Base-by-base conservation (phyloP, 2,888 invertebrate genomes). In the Mythimna albipuncta region DNA sequence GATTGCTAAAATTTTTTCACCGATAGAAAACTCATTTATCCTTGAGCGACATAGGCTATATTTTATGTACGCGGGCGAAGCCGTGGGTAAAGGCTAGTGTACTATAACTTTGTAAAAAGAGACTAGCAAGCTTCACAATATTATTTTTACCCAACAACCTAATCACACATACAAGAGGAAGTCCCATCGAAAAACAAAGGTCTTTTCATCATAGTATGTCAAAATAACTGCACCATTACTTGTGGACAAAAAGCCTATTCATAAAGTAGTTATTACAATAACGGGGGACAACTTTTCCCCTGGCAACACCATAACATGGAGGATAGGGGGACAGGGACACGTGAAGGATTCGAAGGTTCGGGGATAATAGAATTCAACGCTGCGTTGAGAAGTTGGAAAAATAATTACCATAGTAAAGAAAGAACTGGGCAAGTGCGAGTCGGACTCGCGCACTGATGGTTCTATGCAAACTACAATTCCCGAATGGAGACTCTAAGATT, bases 211-310 rank as follows among this genome's bases (percentile, higher is more conserved):
- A 81, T 78, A 70, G 69, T 85, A 85, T 77, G 61, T 83, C 84
- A 84, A 44, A 50, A 35, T 84, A 85, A 86, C 59, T 78, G 67
- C 85, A 80, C 72, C 75, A 86, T 86, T 64, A 84, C 58, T 82
- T 80, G 69, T 62, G 50, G 32, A 65, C 78, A 64, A 74, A 77
- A 72, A 63, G 69, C 66, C 82, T 75, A 75, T 80, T 80, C 67
- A 74, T 75, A 70, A 72, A 81, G 75, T 78, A 68, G 67, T 83
- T 73, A 61, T 26, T 69, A 69, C 57, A 73, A 63, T 77, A 59
- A 84, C 71, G 38, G 59, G n/a, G 19, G 54, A 13, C n/a, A 84
- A 84, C 58, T 84, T 86, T 75, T 38, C 64, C 70, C 38, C 65
- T 59, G 69, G 69, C n/a, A 35, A 77, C 75, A 59, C 44, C 63